Conservation (phyloP, 2,888 invertebrate species). For the Synanthedon tipuliformis region DNA sequence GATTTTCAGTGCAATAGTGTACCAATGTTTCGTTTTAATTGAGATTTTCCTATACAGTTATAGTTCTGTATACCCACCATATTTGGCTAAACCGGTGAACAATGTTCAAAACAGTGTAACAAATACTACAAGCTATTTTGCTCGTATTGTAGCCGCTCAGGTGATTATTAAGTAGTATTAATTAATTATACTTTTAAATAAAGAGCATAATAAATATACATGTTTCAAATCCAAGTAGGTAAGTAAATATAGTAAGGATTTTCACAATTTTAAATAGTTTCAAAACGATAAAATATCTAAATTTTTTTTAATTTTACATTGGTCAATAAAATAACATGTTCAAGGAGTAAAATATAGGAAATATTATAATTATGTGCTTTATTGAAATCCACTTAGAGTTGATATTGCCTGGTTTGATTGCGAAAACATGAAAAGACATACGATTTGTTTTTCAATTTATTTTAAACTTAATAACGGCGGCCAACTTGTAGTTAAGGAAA, state of each 20-base stretch:
- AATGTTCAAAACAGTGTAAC: not conserved
- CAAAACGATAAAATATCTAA: not conserved
- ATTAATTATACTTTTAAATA: no score
- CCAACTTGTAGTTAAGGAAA: no score
- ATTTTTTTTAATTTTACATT: not conserved
- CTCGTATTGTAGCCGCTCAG: not conserved
- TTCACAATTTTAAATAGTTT: not conserved
- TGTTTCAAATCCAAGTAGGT: no score
- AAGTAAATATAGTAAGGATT: not conserved
- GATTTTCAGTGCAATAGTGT: constrained; percentile 42
- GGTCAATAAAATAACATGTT: not conserved
- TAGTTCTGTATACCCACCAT: constrained; percentile 43
- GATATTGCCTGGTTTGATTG: no score
- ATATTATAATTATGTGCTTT: no score
- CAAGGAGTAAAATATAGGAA: no score
- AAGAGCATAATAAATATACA: no score
- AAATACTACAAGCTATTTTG: not conserved
- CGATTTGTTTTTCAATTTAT: no score
- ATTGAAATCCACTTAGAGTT: no score
- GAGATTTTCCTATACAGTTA: constrained; percentile 54
- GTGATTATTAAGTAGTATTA: not conserved
- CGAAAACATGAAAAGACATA: no score
- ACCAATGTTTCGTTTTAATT: constrained; percentile 46
- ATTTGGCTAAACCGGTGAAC: constrained; percentile 28
- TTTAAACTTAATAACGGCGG: no score